These are phyloP conservation scores for Rhombomys opimus DNA, from an alignment of 2,113 vertebrate genomes.

Conservation along the genomic window DNA sequence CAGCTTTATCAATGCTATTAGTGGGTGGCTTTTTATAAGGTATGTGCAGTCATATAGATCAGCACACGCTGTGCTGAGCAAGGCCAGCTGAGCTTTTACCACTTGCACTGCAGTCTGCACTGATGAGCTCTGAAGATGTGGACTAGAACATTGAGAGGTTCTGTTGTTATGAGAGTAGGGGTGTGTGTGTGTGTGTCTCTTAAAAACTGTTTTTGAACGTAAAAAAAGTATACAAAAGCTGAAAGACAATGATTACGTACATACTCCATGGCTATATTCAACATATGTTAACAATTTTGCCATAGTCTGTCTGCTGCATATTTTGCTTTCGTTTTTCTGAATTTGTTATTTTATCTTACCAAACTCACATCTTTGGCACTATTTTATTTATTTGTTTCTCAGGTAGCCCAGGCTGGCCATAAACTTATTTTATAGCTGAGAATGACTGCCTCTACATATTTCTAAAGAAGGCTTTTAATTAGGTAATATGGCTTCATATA, in stretches of 20 bases:
- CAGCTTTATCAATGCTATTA: constrained; percentile 38
- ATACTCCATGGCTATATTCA: background rate
- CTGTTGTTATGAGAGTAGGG: background rate
- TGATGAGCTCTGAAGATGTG: background rate
- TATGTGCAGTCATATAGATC: background rate
- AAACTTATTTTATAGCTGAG: background rate
- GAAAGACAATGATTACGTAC: background rate
- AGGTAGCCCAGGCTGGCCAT: background rate
- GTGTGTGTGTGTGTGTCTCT: background rate
- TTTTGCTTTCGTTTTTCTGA: background rate
- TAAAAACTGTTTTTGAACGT: background rate
- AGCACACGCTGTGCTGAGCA: background rate
- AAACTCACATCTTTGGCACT: background rate
- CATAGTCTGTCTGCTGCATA: background rate
- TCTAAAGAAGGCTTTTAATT: background rate
- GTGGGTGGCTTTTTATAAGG: background rate
- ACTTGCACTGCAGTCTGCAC: background rate
- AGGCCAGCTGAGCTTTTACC: background rate
- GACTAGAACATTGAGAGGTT: background rate
- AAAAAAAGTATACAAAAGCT: background rate
- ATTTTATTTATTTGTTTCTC: background rate
- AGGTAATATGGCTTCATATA: background rate
- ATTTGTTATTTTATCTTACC: background rate
- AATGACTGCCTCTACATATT: background rate
- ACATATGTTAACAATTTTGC: constrained; percentile 8